Evolutionary conservation across 2,113 vertebrate genomes (phyloP), one percentile per base, ranked within the genome.

Genomic region (Turdus rufiventris): DNA sequence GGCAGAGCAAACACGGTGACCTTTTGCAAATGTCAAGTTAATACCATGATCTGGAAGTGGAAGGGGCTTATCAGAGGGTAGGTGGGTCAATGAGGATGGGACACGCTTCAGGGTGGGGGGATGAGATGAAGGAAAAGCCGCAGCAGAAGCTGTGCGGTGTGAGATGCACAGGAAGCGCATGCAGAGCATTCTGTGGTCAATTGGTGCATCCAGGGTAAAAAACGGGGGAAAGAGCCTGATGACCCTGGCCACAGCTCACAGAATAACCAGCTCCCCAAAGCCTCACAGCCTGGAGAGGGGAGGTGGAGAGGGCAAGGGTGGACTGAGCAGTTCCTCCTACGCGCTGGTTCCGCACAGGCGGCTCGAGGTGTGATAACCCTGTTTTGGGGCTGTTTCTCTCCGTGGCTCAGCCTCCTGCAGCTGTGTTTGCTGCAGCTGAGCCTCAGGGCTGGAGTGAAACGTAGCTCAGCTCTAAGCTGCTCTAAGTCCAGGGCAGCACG

Each of bases 21-120:
- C 93, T 95, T 96, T 97, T 79, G 75, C 56, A 95, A 96, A 96
- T 96, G 94, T 88, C 94, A 95, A 89, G 91, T 80, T 96, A 95
- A 93, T 93, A 74, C 85, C 82, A 50, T 63, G 85, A 90, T 96
- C 85, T 95, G 82, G 95, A 96, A 94, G 91, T 76, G 56, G 68
- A 91, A 89, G 68, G 50, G 91, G 56, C 57, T 92, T 86, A 66
- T 84, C 68, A 56, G 71, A 85, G 45, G 51, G 54, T 13, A 31
- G 18, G 31, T 74, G 83, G 95, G 86, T 92, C 91, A 93, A 20
- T 21, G 45, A 79, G 26, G 18, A 73, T 43, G 47, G 88, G 68
- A 93, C 48, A 57, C 16, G 28, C 42, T 76, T 70, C 3, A 3
- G 7, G 7, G 13, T 85, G 29, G 10, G 20, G 23, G 14, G 12